Evolutionary conservation across 2,797 vertebrate species (phyloP).

Genomic region (Alfaro cultratus): DNA sequence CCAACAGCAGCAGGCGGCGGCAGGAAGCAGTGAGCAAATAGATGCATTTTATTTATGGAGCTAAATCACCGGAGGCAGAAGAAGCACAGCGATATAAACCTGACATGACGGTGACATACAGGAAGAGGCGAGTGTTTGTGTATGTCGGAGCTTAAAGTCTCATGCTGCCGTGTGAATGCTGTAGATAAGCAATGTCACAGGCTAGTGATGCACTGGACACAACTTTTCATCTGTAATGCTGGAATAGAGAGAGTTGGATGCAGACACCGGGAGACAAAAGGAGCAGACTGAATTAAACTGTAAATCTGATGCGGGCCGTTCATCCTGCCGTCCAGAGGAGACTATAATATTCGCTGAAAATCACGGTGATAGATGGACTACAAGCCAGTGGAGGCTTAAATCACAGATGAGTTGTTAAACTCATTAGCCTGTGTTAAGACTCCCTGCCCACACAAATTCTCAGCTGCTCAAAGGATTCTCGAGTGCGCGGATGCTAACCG

Average conservation of each 20-base stretch:
- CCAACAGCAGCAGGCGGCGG: constrained; percentile 42
- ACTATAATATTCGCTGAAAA: constrained; percentile 40
- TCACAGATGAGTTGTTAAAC: constrained; percentile 60
- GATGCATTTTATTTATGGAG: constrained; percentile 66
- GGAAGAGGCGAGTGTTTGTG: constrained; percentile 32
- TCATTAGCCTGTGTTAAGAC: constrained; percentile 57
- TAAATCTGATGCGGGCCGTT: constrained; percentile 51
- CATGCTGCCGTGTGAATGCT: constrained; percentile 15
- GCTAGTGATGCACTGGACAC: constrained; percentile 29
- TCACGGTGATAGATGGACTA: constrained; percentile 56
- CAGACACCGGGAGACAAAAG: constrained; percentile 33
- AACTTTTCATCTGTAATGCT: constrained; percentile 41
- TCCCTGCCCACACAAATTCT: constrained; percentile 47
- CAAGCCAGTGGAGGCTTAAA: constrained; percentile 30
- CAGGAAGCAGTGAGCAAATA: constrained; percentile 41
- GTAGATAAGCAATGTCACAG: constrained; percentile 36
- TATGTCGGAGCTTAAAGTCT: constrained; percentile 22
- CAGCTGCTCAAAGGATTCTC: constrained; percentile 43
- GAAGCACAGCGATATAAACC: constrained; percentile 52
- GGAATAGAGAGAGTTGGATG: constrained; percentile 35
- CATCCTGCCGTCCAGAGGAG: constrained; percentile 35
- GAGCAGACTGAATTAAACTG: constrained; percentile 37
- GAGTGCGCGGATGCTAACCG: constrained; percentile 39
- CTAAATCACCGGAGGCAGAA: constrained; percentile 51
- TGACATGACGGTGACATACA: constrained; percentile 58